Evolutionary conservation across 2,113 vertebrate species (phyloP).

Genomic region (Oncorhynchus mykiss): DNA sequence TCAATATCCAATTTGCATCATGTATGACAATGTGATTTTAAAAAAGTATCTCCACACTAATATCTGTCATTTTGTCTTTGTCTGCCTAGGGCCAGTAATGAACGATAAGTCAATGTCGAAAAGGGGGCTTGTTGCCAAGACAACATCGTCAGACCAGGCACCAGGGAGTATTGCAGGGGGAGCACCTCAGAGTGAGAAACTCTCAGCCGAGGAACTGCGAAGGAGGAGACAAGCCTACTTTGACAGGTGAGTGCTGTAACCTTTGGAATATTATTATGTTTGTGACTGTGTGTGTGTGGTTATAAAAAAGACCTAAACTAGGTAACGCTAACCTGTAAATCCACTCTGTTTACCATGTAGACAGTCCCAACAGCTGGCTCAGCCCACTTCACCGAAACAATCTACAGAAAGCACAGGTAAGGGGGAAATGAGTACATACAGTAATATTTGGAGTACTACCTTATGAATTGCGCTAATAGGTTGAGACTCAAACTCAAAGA

Average conservation of each 20-base stretch:
- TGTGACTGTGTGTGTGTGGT: background rate
- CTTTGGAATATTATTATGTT: background rate
- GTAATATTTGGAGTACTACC: background rate
- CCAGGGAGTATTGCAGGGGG: constrained; percentile 35
- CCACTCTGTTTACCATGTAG: constrained; percentile 42
- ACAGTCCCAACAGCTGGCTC: constrained; percentile 65
- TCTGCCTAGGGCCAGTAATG: constrained; percentile 76
- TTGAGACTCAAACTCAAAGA: background rate
- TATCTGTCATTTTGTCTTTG: background rate
- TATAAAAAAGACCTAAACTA: background rate
- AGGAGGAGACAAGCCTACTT: constrained; percentile 92
- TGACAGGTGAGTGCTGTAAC: constrained; percentile 81
- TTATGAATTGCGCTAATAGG: no score
- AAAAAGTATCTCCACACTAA: no score
- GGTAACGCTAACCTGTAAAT: background rate
- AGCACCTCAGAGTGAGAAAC: constrained; percentile 64
- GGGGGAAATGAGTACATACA: background rate
- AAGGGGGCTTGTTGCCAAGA: constrained; percentile 63
- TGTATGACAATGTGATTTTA: no score
- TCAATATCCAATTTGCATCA: no score
- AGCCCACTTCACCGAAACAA: constrained; percentile 57
- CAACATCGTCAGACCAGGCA: constrained; percentile 52
- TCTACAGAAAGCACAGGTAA: constrained; percentile 54
- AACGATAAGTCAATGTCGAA: constrained; percentile 66
- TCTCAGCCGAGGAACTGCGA: constrained; percentile 90